phyloP scores from a whole-genome alignment of 2,888 invertebrate genomes.

The Papilio demoleus region DNA sequence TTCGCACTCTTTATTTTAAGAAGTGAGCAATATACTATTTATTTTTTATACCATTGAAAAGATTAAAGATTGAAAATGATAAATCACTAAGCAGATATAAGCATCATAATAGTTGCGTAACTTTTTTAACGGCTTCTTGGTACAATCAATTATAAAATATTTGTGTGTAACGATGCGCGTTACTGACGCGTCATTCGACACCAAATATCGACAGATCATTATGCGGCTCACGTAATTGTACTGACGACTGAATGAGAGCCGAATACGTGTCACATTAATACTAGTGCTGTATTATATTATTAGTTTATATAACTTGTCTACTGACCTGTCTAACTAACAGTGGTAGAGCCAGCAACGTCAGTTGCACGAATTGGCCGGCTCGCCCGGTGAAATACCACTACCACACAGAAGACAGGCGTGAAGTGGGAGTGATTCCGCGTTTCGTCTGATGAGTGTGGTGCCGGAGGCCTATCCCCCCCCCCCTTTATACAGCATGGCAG shows the following conservation, averaged over 20 bases:
- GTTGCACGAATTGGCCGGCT: too few relatives aligned
- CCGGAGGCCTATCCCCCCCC: too few relatives aligned
- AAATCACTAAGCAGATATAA: neutral
- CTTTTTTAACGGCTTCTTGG: conserved; percentile 17
- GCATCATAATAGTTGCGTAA: conserved; percentile 9
- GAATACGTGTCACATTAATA: conserved; percentile 5
- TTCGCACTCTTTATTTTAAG: too few relatives aligned
- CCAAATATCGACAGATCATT: conserved; percentile 14
- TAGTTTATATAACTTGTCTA: conserved; percentile 17
- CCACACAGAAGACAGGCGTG: too few relatives aligned
- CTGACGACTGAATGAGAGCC: conserved; percentile 11
- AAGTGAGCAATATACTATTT: neutral
- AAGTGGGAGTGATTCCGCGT: too few relatives aligned
- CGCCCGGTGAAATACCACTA: too few relatives aligned
- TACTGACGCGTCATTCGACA: conserved; percentile 18
- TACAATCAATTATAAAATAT: conserved; percentile 23
- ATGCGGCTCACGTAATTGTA: conserved; percentile 22
- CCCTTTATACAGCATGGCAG: too few relatives aligned
- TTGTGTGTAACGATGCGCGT: neutral
- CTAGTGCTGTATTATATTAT: neutral
- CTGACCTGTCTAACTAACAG: too few relatives aligned
- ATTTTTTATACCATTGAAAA: too few relatives aligned
- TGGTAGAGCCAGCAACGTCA: too few relatives aligned
- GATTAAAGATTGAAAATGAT: too few relatives aligned
- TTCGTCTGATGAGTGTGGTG: too few relatives aligned